These are phyloP conservation scores for Phortica magna DNA, from an alignment of 2,888 invertebrate genomes.

Conservation along the genomic window DNA sequence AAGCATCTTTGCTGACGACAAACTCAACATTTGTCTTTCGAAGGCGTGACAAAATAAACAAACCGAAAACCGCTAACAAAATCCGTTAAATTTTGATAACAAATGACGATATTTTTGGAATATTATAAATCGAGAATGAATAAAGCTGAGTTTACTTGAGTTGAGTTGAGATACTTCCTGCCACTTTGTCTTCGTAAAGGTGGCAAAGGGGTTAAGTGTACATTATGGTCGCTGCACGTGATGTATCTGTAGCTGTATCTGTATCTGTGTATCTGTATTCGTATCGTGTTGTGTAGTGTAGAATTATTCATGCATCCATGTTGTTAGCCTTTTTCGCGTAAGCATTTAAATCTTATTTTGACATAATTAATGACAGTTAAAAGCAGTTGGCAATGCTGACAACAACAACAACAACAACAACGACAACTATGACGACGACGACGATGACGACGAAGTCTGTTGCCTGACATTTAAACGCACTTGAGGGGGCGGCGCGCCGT, in stretches of 20 bases:
- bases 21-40: not conserved
- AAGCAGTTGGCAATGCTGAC: slow-evolving; percentile 57
- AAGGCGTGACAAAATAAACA: not conserved
- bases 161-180: not conserved
- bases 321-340: slow-evolving; percentile 33
- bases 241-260: not conserved
- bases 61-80: slow-evolving; percentile 23
- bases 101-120: slow-evolving; percentile 24
- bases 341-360: slow-evolving; percentile 72
- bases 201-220: not conserved
- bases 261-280: not conserved
- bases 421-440: not conserved
- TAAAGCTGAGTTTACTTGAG: not conserved
- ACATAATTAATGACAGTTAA: slow-evolving; percentile 74
- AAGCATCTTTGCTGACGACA: not conserved
- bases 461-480: slow-evolving; percentile 17
- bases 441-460: slow-evolving; percentile 13
- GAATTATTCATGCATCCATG: not conserved
- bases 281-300: slow-evolving; percentile 13
- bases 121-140: not conserved
- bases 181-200: not conserved
- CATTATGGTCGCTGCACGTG: not conserved
- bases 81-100: slow-evolving; percentile 29
- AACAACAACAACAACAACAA: slow-evolving; percentile 5
- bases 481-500: not conserved